phyloP scores from a whole-genome alignment of 1,140 invertebrate genomes.

The Drosophila elegans region DNA sequence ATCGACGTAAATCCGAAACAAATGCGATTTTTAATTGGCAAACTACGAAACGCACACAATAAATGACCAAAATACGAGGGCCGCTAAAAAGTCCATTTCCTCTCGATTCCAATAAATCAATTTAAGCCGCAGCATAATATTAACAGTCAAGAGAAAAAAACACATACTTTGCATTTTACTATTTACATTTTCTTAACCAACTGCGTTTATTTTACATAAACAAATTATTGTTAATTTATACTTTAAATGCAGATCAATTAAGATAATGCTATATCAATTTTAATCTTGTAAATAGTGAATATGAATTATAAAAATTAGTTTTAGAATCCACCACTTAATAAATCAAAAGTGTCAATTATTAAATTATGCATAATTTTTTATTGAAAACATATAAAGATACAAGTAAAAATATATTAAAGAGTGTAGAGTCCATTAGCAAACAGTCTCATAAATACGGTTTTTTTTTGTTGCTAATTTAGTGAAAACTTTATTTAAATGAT shows the following conservation, averaged over 20 bases:
- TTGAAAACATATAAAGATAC: too few species aligned
- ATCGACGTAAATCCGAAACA: slow-evolving; percentile 64
- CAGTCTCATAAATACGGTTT: too few species aligned
- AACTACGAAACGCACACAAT: slow-evolving; percentile 36
- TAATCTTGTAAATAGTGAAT: neutral
- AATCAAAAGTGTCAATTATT: neutral
- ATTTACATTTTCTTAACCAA: neutral
- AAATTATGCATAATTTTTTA: too few species aligned
- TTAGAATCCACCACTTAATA: neutral
- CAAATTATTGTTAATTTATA: neutral
- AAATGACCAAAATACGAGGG: slow-evolving; percentile 13
- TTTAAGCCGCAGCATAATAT: slow-evolving; percentile 22
- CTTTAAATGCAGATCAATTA: neutral
- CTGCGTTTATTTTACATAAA: neutral
- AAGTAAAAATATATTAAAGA: too few species aligned
- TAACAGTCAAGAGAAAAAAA: slow-evolving; percentile 4
- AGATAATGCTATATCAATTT: neutral
- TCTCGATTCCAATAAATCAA: slow-evolving; percentile 25
- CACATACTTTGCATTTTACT: slow-evolving; percentile 9
- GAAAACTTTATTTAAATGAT: too few species aligned
- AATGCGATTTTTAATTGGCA: slow-evolving; percentile 74
- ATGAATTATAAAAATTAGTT: neutral
- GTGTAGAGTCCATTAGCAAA: too few species aligned
- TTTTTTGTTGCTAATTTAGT: too few species aligned
- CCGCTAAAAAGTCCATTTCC: slow-evolving; percentile 7